A percentile compares a stretch with the other conserved stretches of the same genome.
These are phyloP conservation scores for Bostrychus sinensis DNA, from an alignment of 2,113 vertebrate genomes.

Conservation along the genomic window DNA sequence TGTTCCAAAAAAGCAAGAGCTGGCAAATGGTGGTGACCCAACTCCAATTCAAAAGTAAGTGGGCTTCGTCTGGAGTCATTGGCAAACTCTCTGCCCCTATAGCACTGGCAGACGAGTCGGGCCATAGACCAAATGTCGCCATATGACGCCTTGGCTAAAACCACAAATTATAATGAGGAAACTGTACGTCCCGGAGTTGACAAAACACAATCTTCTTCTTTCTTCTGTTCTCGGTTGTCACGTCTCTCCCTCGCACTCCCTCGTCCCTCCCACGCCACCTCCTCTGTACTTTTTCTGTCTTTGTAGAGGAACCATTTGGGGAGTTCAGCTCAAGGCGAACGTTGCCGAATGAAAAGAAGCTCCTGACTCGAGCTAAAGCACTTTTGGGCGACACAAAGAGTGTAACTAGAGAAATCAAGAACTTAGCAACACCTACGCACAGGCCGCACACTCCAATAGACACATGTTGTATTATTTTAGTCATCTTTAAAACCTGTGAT, in stretches of 20 bases:
- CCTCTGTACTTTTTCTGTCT: conserved; percentile 37
- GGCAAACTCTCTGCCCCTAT: neutral
- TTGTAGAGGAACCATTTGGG: conserved; percentile 49
- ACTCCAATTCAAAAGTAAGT: neutral
- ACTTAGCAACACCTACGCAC: conserved; percentile 32
- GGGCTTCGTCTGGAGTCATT: neutral
- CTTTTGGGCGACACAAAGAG: conserved; percentile 39
- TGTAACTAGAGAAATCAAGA: conserved; percentile 39
- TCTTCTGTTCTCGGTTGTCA: conserved; percentile 30
- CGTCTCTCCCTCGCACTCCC: conserved; percentile 26
- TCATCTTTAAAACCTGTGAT: conserved; percentile 20
- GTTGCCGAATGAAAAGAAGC: conserved; percentile 40
- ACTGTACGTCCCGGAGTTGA: neutral
- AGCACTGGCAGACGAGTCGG: neutral
- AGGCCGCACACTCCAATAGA: conserved; percentile 9
- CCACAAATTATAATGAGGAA: neutral
- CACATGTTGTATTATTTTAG: conserved; percentile 10
- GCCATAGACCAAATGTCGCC: conserved; percentile 14
- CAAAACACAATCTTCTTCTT: conserved; percentile 14
- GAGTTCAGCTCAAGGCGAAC: conserved; percentile 66
- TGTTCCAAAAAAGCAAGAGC: neutral
- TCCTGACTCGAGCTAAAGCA: conserved; percentile 41
- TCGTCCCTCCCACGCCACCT: conserved; percentile 39
- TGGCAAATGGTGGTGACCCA: neutral
- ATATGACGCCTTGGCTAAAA: conserved; percentile 9